Conservation (phyloP, 1,140 invertebrate species). For the Oscheius sp. region DNA sequence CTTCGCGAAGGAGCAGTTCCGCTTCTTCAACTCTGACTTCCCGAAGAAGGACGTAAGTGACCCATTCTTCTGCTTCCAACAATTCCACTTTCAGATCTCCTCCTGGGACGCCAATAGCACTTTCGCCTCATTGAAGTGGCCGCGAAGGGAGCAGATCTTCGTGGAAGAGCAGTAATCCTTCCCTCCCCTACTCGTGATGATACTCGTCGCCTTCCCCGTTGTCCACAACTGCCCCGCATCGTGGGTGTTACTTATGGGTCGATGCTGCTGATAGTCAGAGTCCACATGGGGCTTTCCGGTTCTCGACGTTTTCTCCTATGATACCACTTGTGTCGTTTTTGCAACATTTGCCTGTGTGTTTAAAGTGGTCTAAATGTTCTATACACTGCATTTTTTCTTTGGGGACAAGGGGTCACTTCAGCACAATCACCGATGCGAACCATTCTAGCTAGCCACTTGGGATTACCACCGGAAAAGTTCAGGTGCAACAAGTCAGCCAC, state of each 20-base stretch:
- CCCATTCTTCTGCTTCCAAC: neutral
- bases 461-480: too few relatives aligned
- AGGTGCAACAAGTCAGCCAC: too few relatives aligned
- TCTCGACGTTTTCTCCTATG: neutral
- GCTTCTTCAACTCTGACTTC: constrained; percentile 30
- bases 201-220: neutral
- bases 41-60: constrained; percentile 32
- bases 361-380: neutral
- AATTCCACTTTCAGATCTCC: neutral
- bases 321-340: too few relatives aligned
- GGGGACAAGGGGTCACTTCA: too few relatives aligned
- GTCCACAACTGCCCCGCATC: neutral
- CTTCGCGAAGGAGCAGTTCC: constrained; percentile 17
- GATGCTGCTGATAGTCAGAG: neutral
- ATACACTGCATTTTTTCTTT: too few relatives aligned
- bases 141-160: constrained; percentile 28
- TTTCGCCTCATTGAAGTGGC: constrained; percentile 20
- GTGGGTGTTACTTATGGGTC: neutral
- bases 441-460: too few relatives aligned
- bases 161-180: constrained; percentile 20
- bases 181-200: neutral
- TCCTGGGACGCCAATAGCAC: neutral
- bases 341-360: neutral
- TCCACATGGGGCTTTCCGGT: neutral
- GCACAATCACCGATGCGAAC: too few relatives aligned